Conservation (phyloP, 1,140 invertebrate species). For the Drosophila tropicalis region DNA sequence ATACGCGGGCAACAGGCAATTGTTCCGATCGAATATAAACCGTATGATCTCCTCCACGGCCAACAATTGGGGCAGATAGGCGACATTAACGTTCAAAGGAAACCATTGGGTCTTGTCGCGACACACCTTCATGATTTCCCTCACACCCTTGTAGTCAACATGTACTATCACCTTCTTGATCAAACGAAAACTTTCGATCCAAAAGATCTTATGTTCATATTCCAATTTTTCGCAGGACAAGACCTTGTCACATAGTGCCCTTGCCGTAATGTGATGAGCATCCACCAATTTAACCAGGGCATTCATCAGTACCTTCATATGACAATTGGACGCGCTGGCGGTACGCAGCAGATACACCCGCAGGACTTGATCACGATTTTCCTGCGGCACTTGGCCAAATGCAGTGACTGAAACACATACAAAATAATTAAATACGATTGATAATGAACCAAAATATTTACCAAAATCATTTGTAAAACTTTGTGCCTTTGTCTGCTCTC, state of each 20-base stretch:
- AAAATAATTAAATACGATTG: not conserved
- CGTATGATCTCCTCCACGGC: constrained; percentile 92
- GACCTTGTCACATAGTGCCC: constrained; percentile 92
- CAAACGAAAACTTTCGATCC: constrained; percentile 94
- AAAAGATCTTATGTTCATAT: constrained; percentile 91
- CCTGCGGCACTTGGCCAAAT: constrained; percentile 85
- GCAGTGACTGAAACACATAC: constrained; percentile 78
- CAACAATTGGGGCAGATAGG: constrained; percentile 90
- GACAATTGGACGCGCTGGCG: constrained; percentile 88
- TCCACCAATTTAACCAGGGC: constrained; percentile 90
- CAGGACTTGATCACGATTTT: constrained; percentile 89
- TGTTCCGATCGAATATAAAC: constrained; percentile 96
- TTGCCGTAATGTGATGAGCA: constrained; percentile 84
- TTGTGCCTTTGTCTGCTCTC: constrained; percentile 87
- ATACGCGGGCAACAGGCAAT: constrained; percentile 95
- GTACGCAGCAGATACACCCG: constrained; percentile 88
- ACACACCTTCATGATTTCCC: constrained; percentile 96
- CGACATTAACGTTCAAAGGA: constrained; percentile 90
- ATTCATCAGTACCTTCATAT: constrained; percentile 88
- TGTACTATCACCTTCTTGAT: constrained; percentile 93
- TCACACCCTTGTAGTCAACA: constrained; percentile 97
- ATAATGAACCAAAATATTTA: constrained; percentile 20
- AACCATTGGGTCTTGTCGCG: constrained; percentile 93
- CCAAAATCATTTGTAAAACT: constrained; percentile 86
- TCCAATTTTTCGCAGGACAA: constrained; percentile 91